phyloP scores from a whole-genome alignment of 1,140 invertebrate species.

The Glossosoma conforme region DNA sequence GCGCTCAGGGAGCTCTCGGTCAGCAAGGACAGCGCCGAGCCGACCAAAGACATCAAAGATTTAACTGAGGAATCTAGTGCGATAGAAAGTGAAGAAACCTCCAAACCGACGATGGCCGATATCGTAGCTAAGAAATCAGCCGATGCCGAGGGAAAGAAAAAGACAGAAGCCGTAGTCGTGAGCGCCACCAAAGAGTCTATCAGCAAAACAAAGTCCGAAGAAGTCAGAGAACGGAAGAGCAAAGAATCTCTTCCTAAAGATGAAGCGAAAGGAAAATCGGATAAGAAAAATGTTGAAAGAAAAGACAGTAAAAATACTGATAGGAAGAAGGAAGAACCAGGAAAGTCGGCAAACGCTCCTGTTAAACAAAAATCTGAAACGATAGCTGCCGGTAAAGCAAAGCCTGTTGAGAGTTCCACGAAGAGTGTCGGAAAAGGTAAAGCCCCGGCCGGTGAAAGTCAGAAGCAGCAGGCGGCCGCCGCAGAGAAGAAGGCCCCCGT shows the following conservation, averaged over 20 bases:
- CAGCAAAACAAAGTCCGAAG: slow-evolving; percentile 1
- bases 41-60: neutral
- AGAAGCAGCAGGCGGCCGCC: too few species aligned
- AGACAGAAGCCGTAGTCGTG: slow-evolving; percentile 4
- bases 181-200: neutral
- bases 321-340: neutral
- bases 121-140: neutral
- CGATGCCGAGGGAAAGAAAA: neutral
- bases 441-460: neutral
- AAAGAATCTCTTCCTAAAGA: neutral
- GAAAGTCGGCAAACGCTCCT: neutral
- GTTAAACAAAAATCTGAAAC: neutral
- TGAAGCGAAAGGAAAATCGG: slow-evolving; percentile 6
- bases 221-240: neutral
- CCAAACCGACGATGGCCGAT: neutral
- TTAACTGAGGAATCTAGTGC: neutral
- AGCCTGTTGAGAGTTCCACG: too few species aligned
- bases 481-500: neutral
- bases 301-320: too few species aligned
- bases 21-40: neutral
- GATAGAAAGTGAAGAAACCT: neutral
- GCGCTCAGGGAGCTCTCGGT: too few species aligned
- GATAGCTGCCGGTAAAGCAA: too few species aligned
- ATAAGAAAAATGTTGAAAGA: too few species aligned
- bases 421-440: neutral